These are phyloP conservation scores for Xiphydria camelus DNA, from an alignment of 2,888 invertebrate genomes.

Conservation along the genomic window DNA sequence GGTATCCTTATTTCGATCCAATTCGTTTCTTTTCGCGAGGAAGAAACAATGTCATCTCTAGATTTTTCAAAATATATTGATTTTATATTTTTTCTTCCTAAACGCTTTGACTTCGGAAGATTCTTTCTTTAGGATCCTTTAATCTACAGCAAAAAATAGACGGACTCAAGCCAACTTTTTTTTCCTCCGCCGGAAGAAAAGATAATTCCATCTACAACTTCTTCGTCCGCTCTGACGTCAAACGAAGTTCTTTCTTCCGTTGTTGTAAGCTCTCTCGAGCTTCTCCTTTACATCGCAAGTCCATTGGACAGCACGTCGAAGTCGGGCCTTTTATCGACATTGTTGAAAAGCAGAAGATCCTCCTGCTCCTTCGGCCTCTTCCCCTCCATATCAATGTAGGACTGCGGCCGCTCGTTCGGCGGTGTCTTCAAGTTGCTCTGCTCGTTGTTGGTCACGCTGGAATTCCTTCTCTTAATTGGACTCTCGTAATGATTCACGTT, in stretches of 20 bases:
- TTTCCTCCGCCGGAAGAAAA: slow-evolving; percentile 17
- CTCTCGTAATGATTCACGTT: slow-evolving; percentile 46
- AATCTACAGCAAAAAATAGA: too few species aligned
- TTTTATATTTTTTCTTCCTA: too few species aligned
- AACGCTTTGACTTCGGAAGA: too few species aligned
- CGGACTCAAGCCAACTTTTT: too few species aligned
- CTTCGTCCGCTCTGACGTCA: slow-evolving; percentile 1
- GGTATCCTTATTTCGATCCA: too few species aligned
- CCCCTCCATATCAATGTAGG: slow-evolving; percentile 53
- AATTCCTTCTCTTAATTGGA: slow-evolving; percentile 46
- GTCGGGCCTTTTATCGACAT: slow-evolving; percentile 22
- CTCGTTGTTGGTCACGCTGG: slow-evolving; percentile 43
- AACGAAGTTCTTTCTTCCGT: neutral
- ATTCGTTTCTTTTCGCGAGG: too few species aligned
- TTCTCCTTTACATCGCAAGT: slow-evolving; percentile 11
- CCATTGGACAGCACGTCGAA: slow-evolving; percentile 15
- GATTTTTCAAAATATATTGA: too few species aligned
- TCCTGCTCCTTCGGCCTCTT: slow-evolving; percentile 28
- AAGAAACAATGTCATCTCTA: too few species aligned
- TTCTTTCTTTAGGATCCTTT: too few species aligned
- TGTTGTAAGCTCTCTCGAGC: neutral
- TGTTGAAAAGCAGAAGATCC: slow-evolving; percentile 39
- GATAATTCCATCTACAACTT: slow-evolving; percentile 9
- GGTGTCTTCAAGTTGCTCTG: slow-evolving; percentile 45
- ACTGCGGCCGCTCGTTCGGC: slow-evolving; percentile 39